Evolutionary conservation across 2,113 vertebrate genomes (phyloP).

Genomic region (Taxidea taxus): DNA sequence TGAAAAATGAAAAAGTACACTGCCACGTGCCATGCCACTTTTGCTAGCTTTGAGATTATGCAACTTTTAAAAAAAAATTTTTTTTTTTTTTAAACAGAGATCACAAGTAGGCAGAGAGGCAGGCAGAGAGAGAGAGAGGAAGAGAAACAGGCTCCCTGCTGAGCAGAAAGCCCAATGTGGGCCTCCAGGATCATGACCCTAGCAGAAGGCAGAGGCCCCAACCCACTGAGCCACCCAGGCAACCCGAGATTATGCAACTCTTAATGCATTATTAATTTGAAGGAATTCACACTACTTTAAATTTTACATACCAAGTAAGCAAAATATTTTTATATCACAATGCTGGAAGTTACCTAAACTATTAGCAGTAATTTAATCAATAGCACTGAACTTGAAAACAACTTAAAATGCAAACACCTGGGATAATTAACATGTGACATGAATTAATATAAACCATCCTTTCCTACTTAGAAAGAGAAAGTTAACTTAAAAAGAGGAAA

Average conservation of each 20-base stretch:
- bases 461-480: slow-evolving; percentile 36
- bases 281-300: neutral
- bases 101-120: too few relatives aligned
- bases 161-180: too few relatives aligned
- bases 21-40: neutral
- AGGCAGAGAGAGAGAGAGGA: too few relatives aligned
- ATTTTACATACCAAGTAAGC: neutral
- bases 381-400: neutral
- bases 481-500: neutral
- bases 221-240: too few relatives aligned
- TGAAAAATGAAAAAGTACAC: neutral
- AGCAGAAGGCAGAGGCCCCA: too few relatives aligned
- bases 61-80: neutral
- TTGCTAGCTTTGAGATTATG: slow-evolving; percentile 28
- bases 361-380: neutral
- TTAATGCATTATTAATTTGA: slow-evolving; percentile 32
- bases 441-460: slow-evolving; percentile 30
- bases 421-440: neutral
- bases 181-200: too few relatives aligned
- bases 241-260: neutral
- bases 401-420: slow-evolving; percentile 11
- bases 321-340: neutral
- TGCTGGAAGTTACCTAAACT: slow-evolving; percentile 20
- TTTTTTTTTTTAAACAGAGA: too few relatives aligned
- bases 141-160: too few relatives aligned